A percentile compares a stretch with the other conserved stretches of the same genome.
phyloP scores from a whole-genome alignment of 2,113 vertebrate species.

The Gymnogyps californianus region DNA sequence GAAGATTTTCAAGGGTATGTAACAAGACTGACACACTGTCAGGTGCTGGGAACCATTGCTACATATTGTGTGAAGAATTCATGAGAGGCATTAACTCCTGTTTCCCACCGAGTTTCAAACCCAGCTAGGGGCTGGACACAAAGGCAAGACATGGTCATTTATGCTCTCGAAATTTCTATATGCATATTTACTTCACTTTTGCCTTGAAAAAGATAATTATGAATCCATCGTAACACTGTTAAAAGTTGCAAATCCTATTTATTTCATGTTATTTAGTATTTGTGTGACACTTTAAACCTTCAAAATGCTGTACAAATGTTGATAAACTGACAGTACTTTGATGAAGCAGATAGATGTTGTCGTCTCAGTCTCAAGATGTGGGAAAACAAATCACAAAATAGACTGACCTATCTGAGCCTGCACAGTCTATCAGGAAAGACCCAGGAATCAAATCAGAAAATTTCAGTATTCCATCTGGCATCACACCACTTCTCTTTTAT shows the following conservation, averaged over 20 bases:
- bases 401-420: background rate
- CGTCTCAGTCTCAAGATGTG: background rate
- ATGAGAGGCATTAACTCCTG: background rate
- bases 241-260: background rate
- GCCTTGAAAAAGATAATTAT: background rate
- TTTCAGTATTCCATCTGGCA: background rate
- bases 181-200: background rate
- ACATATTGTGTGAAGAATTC: background rate
- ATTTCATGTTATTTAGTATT: background rate
- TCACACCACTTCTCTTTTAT: background rate
- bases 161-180: background rate
- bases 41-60: accelerated
- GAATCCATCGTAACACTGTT: background rate
- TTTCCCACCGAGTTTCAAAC: background rate
- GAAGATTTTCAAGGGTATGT: background rate
- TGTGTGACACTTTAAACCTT: background rate
- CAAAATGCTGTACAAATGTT: background rate
- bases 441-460: background rate
- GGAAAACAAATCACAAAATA: background rate
- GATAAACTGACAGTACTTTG: background rate
- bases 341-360: background rate
- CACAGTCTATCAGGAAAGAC: background rate
- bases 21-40: background rate
- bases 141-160: background rate
- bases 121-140: background rate